Percentiles rank a stretch among this genome's conserved stretches.
These are phyloP conservation scores for Cheiracanthium punctorium DNA, from an alignment of 2,888 invertebrate genomes.

Conservation along the genomic window DNA sequence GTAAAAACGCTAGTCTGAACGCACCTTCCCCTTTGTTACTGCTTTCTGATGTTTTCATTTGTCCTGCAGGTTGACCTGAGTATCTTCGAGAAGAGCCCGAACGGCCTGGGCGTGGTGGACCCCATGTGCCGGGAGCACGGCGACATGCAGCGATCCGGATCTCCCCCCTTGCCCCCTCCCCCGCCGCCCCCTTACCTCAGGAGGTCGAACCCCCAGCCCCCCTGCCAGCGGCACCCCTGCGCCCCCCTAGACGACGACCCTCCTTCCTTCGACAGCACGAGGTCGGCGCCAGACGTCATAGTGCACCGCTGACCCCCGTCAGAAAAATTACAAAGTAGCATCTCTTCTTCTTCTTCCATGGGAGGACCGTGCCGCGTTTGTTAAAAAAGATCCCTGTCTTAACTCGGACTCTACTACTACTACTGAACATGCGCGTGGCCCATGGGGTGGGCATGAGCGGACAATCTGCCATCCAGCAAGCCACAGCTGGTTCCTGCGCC, in stretches of 20 bases:
- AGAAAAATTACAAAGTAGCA: slow-evolving; percentile 37
- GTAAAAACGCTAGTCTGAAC: too few relatives aligned
- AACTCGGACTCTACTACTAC: too few relatives aligned
- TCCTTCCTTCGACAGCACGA: slow-evolving; percentile 70
- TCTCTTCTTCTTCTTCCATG: slow-evolving; percentile 56
- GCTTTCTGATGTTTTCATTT: neutral
- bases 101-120: slow-evolving; percentile 63
- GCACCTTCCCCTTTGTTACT: too few relatives aligned
- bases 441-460: slow-evolving; percentile 48
- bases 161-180: slow-evolving; percentile 72
- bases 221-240: slow-evolving; percentile 53
- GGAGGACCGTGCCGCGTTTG: neutral
- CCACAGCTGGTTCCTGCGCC: slow-evolving; percentile 13
- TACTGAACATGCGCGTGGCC: neutral
- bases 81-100: slow-evolving; percentile 68
- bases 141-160: slow-evolving; percentile 57
- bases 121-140: slow-evolving; percentile 68
- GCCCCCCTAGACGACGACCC: slow-evolving; percentile 52
- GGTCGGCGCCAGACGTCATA: slow-evolving; percentile 71
- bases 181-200: slow-evolving; percentile 71
- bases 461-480: slow-evolving; percentile 20
- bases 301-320: slow-evolving; percentile 69
- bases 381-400: neutral
- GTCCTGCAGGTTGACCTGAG: slow-evolving; percentile 56
- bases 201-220: slow-evolving; percentile 29